Conservation (phyloP, 2,797 vertebrate species). For the Peromyscus nudipes region DNA sequence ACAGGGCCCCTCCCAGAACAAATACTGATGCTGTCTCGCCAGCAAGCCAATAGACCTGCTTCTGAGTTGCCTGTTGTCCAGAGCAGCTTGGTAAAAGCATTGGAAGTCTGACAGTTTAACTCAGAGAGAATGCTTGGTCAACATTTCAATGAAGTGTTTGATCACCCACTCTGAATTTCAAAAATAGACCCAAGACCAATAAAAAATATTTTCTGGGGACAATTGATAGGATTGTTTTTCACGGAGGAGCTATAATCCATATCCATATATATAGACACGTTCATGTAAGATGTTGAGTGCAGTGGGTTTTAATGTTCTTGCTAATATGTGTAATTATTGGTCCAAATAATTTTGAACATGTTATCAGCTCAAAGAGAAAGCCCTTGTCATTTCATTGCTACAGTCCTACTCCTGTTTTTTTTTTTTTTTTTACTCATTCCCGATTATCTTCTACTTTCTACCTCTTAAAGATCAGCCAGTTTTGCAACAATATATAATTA, state of each 20-base stretch:
- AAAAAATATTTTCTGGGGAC: not conserved
- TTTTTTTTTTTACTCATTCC: not conserved
- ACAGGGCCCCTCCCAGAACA: not conserved
- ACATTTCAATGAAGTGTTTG: not conserved
- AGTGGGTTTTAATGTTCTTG: not conserved
- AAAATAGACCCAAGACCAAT: not conserved
- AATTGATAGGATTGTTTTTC: not conserved
- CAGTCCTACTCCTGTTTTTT: no score
- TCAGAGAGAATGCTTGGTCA: not conserved
- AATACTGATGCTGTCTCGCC: not conserved
- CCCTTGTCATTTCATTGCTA: not conserved
- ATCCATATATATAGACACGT: not conserved
- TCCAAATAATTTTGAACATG: not conserved
- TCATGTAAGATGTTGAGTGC: not conserved
- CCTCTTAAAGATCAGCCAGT: not conserved
- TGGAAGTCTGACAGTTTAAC: not conserved
- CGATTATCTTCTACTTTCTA: not conserved
- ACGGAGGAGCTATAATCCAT: not conserved
- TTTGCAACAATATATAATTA: not conserved
- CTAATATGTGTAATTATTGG: not conserved
- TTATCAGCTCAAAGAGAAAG: not conserved
- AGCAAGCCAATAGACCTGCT: not conserved
- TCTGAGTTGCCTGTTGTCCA: not conserved
- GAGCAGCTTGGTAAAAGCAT: no score
- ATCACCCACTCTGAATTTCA: not conserved